Evolutionary conservation across 2,888 invertebrate species (phyloP), one percentile per base, ranked within the genome.

Genomic region (Tetragonula carbonaria): DNA sequence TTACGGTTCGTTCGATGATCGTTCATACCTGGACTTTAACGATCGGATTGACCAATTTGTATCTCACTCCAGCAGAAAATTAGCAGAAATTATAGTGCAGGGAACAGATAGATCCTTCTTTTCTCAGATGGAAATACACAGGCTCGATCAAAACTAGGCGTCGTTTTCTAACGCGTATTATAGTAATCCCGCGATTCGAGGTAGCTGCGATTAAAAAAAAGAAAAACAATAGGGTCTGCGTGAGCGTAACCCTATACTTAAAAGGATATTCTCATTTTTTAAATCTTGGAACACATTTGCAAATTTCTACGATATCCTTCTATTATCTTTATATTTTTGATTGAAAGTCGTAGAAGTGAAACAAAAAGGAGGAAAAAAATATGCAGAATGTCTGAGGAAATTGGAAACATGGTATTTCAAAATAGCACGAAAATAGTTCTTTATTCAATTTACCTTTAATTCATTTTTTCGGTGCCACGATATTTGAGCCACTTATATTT

Each of bases 121-220:
- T 53, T 28, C 1, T 6, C 14, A 13, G 21, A 1, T 51, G 28
- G 18, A 13, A 28, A 45, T 8, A 21, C 13, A 28, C 2, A 28
- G 63, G 14, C 8, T 11, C 0, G 21, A 53, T 53, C 33, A n/a
- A 71, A 55, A 38, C 71, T 38, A 14, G n/a, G n/a, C 16, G 28
- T 11, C 23, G 21, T 51, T 51, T 18, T 4, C 50, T 11, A 23
- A 23, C 28, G 28, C 16, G 18, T 38, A 71, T 71, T 71, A 71
- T 57, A 71, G 71, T 71, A 55, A 71, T 71, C 18, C 38, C 16
- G 8, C 1, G 18, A 71, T n/a, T 55, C 71, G 55, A 33, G 55
- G 57, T 72, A 57, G 72, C 57, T 72, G 0, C n/a, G 45, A 72
- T 45, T 57, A 18, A 6, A 23, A 33, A 33, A 33, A 33, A 33